phyloP scores from a whole-genome alignment of 2,797 vertebrate species.

The Rhinella marina region DNA sequence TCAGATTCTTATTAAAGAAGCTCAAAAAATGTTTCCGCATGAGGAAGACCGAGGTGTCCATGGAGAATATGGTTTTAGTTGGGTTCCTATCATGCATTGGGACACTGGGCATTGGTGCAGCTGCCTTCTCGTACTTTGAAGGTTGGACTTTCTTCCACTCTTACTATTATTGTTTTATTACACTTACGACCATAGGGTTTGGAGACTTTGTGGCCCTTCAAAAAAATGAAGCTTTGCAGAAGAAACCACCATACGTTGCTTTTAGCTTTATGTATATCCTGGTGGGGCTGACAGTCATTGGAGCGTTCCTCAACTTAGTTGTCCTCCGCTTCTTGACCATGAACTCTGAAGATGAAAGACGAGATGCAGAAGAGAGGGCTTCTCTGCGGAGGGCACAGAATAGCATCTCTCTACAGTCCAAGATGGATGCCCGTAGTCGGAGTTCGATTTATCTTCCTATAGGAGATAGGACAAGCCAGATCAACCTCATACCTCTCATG shows the following conservation, averaged over 20 bases:
- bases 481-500: conserved; percentile 82
- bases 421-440: conserved; percentile 72
- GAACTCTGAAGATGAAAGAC: conserved; percentile 86
- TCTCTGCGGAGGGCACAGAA: conserved; percentile 79
- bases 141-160: conserved; percentile 98
- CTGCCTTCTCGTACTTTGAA: conserved; percentile 92
- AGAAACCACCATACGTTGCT: conserved; percentile 90
- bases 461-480: conserved; percentile 87
- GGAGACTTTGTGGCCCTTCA: conserved; percentile 97
- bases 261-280: conserved; percentile 99
- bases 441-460: conserved; percentile 82
- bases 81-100: conserved; percentile 92
- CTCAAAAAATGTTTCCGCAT: conserved; percentile 87
- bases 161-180: conserved; percentile 98
- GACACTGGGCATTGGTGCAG: conserved; percentile 89
- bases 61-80: conserved; percentile 95
- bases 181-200: conserved; percentile 96
- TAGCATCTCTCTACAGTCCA: conserved; percentile 66
- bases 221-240: conserved; percentile 93
- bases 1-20: conserved; percentile 87
- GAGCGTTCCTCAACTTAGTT: conserved; percentile 95
- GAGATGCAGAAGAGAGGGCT: conserved; percentile 83
- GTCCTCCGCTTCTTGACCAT: conserved; percentile 94
- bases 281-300: conserved; percentile 91
- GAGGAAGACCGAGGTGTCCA: conserved; percentile 85